These are phyloP conservation scores for Coptodon bakossiorum DNA, from an alignment of 2,113 vertebrate species.

Conservation along the genomic window DNA sequence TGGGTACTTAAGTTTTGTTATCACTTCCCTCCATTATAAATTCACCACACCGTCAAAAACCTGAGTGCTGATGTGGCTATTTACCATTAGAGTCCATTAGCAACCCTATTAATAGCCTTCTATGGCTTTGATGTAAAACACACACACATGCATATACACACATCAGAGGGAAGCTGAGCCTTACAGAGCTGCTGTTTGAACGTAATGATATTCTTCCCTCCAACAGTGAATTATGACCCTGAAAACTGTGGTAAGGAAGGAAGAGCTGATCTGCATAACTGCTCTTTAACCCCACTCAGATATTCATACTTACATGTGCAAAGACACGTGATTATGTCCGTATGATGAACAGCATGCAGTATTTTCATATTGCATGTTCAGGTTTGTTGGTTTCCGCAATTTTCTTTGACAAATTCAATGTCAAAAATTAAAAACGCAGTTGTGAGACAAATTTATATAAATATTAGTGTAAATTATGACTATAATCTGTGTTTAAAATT, in stretches of 20 bases:
- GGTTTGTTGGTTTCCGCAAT: fast-evolving
- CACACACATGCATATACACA: background rate
- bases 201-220: constrained; percentile 25
- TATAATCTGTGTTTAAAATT: background rate
- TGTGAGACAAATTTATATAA: background rate
- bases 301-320: background rate
- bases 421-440: background rate
- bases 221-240: constrained; percentile 25
- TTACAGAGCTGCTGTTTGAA: constrained; percentile 14
- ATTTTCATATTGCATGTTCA: background rate
- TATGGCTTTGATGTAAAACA: constrained; percentile 50
- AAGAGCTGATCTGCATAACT: constrained; percentile 8
- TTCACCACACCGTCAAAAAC: constrained; percentile 51
- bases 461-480: background rate
- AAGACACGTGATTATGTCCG: background rate
- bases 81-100: constrained; percentile 60
- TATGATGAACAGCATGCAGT: fast-evolving
- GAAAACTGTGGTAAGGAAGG: background rate
- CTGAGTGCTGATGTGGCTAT: constrained; percentile 57
- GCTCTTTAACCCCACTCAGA: constrained; percentile 20
- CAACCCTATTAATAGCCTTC: constrained; percentile 46
- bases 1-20: constrained; percentile 47
- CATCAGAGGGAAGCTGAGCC: constrained; percentile 30
- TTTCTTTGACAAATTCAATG: background rate
- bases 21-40: constrained; percentile 48